A percentile compares a stretch with the other conserved stretches of the same genome.
Evolutionary conservation across 2,113 vertebrate species (phyloP).

Genomic region (Aythya baeri): DNA sequence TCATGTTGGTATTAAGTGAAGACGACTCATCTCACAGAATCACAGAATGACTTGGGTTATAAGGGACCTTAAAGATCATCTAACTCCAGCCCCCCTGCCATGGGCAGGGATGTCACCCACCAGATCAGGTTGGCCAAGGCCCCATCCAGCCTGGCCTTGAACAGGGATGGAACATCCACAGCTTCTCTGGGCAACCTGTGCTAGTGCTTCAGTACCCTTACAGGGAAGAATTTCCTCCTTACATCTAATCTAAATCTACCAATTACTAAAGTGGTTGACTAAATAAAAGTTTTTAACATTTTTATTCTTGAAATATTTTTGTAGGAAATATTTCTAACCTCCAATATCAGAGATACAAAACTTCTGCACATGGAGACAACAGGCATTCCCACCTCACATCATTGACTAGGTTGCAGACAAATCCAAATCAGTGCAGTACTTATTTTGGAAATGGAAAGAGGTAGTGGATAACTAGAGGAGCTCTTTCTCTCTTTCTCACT

Average conservation of each 20-base stretch:
- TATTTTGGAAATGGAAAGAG: not conserved
- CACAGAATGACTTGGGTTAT: too few species aligned
- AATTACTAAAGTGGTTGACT: not conserved
- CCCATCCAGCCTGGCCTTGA: too few species aligned
- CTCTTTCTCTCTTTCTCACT: not conserved
- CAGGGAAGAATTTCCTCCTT: too few species aligned
- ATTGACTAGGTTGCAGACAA: not conserved
- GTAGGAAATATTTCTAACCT: not conserved
- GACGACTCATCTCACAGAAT: not conserved
- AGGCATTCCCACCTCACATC: not conserved
- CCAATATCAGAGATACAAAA: not conserved
- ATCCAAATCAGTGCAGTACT: not conserved
- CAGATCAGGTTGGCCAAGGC: too few species aligned
- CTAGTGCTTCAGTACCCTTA: too few species aligned
- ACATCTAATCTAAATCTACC: too few species aligned
- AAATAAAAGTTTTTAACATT: not conserved
- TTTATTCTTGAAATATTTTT: not conserved
- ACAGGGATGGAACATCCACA: too few species aligned
- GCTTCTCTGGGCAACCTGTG: too few species aligned
- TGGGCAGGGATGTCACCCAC: too few species aligned
- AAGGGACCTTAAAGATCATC: too few species aligned
- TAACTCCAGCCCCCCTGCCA: too few species aligned
- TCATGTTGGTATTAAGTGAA: not conserved
- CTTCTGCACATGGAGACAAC: not conserved
- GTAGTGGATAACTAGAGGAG: not conserved